Base-by-base conservation (phyloP, 2,797 vertebrate species). In the Bovichtus diacanthus region DNA sequence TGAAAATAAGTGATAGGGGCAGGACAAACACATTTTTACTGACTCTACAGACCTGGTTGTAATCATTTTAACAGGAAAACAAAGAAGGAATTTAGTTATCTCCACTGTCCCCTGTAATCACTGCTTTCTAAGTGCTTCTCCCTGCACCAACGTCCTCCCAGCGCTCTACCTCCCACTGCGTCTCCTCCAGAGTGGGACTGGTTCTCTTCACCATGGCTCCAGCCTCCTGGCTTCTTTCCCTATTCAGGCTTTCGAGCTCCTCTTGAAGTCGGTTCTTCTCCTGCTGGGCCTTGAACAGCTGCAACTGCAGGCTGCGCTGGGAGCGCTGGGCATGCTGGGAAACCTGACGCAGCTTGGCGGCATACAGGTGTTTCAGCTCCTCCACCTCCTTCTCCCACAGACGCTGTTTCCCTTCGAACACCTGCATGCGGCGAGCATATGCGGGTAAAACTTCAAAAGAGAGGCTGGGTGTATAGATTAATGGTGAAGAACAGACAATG, bases 271-370 rank as follows among this genome's bases (percentile, higher is more conserved):
- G 93, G 78, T 84, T 95, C 87, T 97, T 97, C 87, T 99, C 98
- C 93, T 99, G 98, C 91, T 99, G 97, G 0, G 95, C 96, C 87
- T 97, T 96, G 87, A 96, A 98, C 51, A 99, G 94, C 94, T 99
- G 97, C 76, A 99, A 88, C 93, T 99, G 98, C 86, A 99, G 94
- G 10, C 90, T 95, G 27, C 97, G 95, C 86, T 99, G 96, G 10
- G 96, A 97, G 0, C 96, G 97, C 93, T 99, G 96, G 0, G 98
- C 97, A 83, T 98, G 97, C 95, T 99, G 98, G 56, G 95, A 96
- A 47, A 99, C 96, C 91, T 99, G 97, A 0, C 96, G 97, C 86
- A 99, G 94, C 91, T 97, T 96, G 31, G 95, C 94, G 27, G 96
- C 85, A 4, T 99, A 99, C 73, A 99, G 95, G 67, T 95, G 95